Evolutionary conservation across 2,888 invertebrate species (phyloP).

Genomic region (Camptogramma bilineatum): DNA sequence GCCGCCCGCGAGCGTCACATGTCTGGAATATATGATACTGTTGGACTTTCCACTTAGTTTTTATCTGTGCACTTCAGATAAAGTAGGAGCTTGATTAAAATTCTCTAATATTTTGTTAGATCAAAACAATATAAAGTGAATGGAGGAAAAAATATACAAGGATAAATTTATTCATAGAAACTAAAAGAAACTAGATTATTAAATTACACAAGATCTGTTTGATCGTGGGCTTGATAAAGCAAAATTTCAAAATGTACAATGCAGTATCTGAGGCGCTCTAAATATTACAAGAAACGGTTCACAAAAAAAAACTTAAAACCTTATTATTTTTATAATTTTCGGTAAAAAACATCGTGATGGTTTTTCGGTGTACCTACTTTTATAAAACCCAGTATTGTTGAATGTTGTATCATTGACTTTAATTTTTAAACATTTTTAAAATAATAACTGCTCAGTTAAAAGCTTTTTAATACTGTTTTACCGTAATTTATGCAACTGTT

Average conservation of each 20-base stretch:
- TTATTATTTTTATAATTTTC: too few species aligned
- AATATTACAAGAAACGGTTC: too few species aligned
- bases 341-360: too few species aligned
- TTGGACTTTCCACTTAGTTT: constrained; percentile 2
- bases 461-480: not conserved
- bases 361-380: too few species aligned
- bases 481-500: not conserved
- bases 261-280: too few species aligned
- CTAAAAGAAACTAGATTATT: not conserved
- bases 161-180: not conserved
- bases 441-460: not conserved
- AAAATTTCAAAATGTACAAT: too few species aligned
- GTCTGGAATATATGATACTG: constrained; percentile 20
- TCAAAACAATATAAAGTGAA: not conserved
- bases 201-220: too few species aligned
- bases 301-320: too few species aligned
- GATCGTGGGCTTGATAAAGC: too few species aligned
- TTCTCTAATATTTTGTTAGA: not conserved
- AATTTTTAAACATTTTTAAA: too few species aligned
- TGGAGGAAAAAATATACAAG: not conserved
- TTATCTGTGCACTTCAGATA: constrained; percentile 8
- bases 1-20: constrained; percentile 12
- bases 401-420: too few species aligned
- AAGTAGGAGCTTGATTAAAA: not conserved
- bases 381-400: too few species aligned